These are phyloP conservation scores for Aselliscus stoliczkanus DNA, from an alignment of 2,797 vertebrate genomes.

Conservation along the genomic window DNA sequence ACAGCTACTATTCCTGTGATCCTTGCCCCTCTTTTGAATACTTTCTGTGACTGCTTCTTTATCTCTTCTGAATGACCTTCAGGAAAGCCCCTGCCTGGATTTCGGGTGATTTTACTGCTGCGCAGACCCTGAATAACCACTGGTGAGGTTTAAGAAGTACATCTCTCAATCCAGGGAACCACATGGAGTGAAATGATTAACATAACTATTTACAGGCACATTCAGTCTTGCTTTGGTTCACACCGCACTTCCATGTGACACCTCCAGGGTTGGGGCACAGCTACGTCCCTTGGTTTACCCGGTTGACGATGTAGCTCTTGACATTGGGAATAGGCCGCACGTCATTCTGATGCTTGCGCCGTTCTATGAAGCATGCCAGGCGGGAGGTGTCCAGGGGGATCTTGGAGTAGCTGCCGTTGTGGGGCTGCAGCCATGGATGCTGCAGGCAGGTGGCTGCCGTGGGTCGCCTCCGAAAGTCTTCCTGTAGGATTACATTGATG, in stretches of 20 bases:
- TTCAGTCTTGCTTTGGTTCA: constrained; percentile 62
- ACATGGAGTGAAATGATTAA: background rate
- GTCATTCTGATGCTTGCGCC: constrained; percentile 93
- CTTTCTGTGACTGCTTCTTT: background rate
- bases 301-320: constrained; percentile 92
- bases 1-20: background rate
- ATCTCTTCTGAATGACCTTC: constrained; percentile 7
- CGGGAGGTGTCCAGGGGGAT: constrained; percentile 92
- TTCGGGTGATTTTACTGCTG: constrained; percentile 24
- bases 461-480: constrained; percentile 92
- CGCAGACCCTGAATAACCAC: constrained; percentile 36
- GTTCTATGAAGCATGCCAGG: constrained; percentile 92
- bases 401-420: constrained; percentile 91
- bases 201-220: constrained; percentile 70
- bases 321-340: constrained; percentile 91
- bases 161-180: constrained; percentile 48
- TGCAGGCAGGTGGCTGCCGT: constrained; percentile 92
- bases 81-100: background rate
- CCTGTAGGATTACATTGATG: constrained; percentile 90
- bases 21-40: constrained; percentile 19
- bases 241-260: background rate
- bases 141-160: background rate
- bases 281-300: constrained; percentile 83
- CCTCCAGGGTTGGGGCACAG: background rate
- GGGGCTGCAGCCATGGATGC: constrained; percentile 93